A percentile compares a stretch with the other conserved stretches of the same genome.
These are phyloP conservation scores for Gallinago undulata DNA, from an alignment of 2,113 vertebrate species.

Conservation along the genomic window DNA sequence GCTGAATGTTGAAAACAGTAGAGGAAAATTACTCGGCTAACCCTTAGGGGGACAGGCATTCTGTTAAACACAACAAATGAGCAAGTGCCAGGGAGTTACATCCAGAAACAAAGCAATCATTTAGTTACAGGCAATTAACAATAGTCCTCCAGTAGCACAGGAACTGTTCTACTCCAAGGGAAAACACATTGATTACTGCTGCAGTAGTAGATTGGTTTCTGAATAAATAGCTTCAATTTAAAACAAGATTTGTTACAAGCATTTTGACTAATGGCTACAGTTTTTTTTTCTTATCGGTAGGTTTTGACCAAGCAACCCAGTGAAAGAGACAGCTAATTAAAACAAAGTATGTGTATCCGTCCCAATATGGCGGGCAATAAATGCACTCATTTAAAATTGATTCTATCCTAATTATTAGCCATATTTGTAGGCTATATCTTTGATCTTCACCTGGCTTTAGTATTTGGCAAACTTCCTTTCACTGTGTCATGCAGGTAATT, in stretches of 20 bases:
- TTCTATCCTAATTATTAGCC: slow-evolving; percentile 59
- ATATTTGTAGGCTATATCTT: slow-evolving; percentile 32
- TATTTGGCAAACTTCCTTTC: slow-evolving; percentile 51
- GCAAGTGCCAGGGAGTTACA: slow-evolving; percentile 64
- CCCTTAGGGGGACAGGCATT: slow-evolving; percentile 62
- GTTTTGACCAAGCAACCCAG: slow-evolving; percentile 46
- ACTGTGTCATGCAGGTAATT: not conserved
- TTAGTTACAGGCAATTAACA: slow-evolving; percentile 81
- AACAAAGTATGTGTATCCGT: slow-evolving; percentile 57
- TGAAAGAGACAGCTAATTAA: slow-evolving; percentile 75
- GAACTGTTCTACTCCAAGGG: slow-evolving; percentile 57
- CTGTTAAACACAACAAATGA: slow-evolving; percentile 73
- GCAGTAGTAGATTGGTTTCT: slow-evolving; percentile 69
- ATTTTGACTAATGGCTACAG: slow-evolving; percentile 74
- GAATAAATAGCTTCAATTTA: slow-evolving; percentile 81
- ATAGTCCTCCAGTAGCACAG: slow-evolving; percentile 64
- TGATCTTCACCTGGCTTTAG: slow-evolving; percentile 53
- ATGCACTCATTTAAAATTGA: slow-evolving; percentile 51
- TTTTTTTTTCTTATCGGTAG: slow-evolving; percentile 70
- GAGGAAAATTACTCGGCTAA: slow-evolving; percentile 59
- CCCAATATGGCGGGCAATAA: slow-evolving; percentile 58
- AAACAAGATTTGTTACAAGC: slow-evolving; percentile 76
- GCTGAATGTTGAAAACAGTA: slow-evolving; percentile 49
- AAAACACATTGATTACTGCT: slow-evolving; percentile 78
- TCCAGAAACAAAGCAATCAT: slow-evolving; percentile 74